Percentiles rank a stretch among this genome's conserved stretches.
These are phyloP conservation scores for Gambusia holbrooki DNA, from an alignment of 2,113 vertebrate genomes.

Conservation along the genomic window DNA sequence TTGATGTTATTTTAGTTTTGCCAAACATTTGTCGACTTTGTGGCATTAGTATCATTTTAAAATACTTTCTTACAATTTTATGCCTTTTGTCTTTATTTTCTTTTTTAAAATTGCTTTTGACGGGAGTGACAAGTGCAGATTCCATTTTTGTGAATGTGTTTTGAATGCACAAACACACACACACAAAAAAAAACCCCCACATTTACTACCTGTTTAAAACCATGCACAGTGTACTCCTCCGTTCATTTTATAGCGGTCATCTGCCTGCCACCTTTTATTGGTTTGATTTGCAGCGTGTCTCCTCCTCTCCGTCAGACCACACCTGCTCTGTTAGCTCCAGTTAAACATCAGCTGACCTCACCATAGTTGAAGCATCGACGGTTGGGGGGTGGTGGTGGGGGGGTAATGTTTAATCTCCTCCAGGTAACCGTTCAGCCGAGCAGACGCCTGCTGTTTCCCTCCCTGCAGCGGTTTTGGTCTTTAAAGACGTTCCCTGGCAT, in stretches of 20 bases:
- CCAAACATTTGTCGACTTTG: no score
- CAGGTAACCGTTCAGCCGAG: slow-evolving; percentile 40
- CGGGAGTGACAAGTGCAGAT: not conserved
- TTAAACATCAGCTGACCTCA: slow-evolving; percentile 67
- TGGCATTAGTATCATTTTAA: no score
- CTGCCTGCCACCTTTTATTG: not conserved
- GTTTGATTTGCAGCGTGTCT: slow-evolving; percentile 38
- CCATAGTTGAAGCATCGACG: slow-evolving; percentile 47
- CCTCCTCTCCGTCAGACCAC: slow-evolving; percentile 66
- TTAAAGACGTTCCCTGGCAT: slow-evolving; percentile 7
- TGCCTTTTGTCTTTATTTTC: not conserved
- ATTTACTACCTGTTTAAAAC: not conserved
- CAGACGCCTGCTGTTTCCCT: not conserved
- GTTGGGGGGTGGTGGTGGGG: slow-evolving; percentile 15
- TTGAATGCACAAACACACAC: not conserved
- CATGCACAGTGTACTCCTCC: not conserved
- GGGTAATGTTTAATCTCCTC: slow-evolving; percentile 78
- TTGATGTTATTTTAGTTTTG: not conserved
- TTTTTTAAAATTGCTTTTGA: not conserved
- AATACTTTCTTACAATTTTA: no score
- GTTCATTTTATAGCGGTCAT: not conserved
- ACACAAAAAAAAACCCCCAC: not conserved
- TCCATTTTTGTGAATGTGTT: not conserved
- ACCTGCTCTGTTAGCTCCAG: slow-evolving; percentile 54
- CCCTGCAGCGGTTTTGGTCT: not conserved